These are phyloP conservation scores for Ellobius talpinus DNA, from an alignment of 2,113 vertebrate genomes.

Conservation along the genomic window DNA sequence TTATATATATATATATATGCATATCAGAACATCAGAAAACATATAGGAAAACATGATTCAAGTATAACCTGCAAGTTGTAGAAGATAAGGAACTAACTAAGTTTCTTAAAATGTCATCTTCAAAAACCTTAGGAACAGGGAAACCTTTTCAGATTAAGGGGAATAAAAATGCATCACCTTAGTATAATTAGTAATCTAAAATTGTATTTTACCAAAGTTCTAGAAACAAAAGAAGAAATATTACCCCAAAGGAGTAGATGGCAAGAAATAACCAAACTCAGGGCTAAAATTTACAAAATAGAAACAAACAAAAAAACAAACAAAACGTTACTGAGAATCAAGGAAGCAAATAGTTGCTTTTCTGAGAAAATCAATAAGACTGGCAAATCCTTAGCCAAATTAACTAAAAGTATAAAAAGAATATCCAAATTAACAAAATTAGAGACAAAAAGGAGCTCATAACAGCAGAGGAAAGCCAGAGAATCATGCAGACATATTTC, in stretches of 20 bases:
- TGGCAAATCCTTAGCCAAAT: background rate
- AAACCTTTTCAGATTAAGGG: background rate
- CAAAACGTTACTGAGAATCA: background rate
- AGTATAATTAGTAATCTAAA: background rate
- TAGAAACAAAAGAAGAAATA: background rate
- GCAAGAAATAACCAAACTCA: background rate
- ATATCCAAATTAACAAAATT: background rate
- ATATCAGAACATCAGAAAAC: background rate
- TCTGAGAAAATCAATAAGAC: background rate
- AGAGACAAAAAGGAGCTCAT: background rate
- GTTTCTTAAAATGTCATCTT: background rate
- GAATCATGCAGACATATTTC: background rate
- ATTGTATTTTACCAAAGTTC: background rate
- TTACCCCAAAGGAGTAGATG: background rate
- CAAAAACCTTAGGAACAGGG: background rate
- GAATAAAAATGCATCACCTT: background rate
- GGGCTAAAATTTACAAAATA: background rate
- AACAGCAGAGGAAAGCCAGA: background rate
- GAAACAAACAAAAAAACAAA: background rate
- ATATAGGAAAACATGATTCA: background rate
- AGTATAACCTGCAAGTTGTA: background rate
- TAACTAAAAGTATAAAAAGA: background rate
- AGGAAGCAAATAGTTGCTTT: background rate
- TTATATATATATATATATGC: background rate
- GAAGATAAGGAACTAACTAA: background rate